These are phyloP conservation scores for Crepidodera aurea DNA, from an alignment of 2,888 invertebrate species.

Conservation along the genomic window DNA sequence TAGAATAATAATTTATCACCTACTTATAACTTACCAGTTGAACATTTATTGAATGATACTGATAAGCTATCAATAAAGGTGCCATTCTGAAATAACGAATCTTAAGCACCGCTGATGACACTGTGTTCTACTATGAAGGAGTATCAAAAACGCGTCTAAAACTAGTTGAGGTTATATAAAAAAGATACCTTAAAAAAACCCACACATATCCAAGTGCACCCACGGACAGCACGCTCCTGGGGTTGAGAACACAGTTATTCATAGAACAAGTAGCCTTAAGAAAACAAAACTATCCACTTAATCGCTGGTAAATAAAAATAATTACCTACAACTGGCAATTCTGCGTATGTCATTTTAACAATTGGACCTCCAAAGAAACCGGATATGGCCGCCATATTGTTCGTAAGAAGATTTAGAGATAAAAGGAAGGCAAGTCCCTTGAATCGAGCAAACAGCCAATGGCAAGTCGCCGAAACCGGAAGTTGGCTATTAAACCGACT, in stretches of 20 bases:
- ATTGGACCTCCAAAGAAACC: slow-evolving; percentile 1
- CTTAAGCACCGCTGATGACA: too few species aligned
- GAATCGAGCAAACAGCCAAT: slow-evolving; percentile 14
- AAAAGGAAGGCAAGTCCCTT: slow-evolving; percentile 22
- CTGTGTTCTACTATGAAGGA: too few species aligned
- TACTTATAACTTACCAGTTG: slow-evolving; percentile 32
- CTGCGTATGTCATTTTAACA: background rate
- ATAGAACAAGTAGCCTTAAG: too few species aligned
- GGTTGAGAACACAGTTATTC: too few species aligned
- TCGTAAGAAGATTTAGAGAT: slow-evolving; percentile 21
- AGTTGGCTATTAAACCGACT: slow-evolving; percentile 21
- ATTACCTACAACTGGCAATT: background rate
- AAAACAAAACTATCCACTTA: too few species aligned
- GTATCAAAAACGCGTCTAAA: too few species aligned
- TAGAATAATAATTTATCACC: slow-evolving; percentile 9
- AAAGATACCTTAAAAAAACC: too few species aligned
- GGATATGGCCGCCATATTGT: slow-evolving; percentile 25
- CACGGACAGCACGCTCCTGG: too few species aligned
- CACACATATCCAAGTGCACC: too few species aligned
- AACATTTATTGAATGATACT: slow-evolving; percentile 49
- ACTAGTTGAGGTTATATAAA: too few species aligned
- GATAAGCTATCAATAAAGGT: slow-evolving; percentile 31
- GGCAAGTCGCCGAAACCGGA: slow-evolving; percentile 20
- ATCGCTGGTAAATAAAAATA: too few species aligned
- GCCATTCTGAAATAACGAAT: background rate